Evolutionary conservation across 2,797 vertebrate species (phyloP).

Genomic region (Spizella passerina): DNA sequence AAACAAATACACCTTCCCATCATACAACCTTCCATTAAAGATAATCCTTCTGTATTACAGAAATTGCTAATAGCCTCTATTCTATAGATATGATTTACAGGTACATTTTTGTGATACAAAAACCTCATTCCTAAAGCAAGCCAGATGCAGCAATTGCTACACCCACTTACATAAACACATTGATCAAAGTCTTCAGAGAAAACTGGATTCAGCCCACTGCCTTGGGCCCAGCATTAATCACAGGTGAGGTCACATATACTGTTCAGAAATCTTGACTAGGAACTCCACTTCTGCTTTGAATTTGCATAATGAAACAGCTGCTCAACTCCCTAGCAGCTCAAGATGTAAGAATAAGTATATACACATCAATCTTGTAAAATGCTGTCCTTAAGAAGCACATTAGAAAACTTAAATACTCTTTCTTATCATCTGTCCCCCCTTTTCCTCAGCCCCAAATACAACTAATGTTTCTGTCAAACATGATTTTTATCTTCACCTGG

Average conservation of each 20-base stretch:
- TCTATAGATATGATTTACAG: neutral
- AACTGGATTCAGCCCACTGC: neutral
- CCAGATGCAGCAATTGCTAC: neutral
- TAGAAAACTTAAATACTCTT: neutral
- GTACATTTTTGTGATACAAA: neutral
- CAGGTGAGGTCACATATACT: accelerated
- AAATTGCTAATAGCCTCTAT: neutral
- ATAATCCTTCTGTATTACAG: neutral
- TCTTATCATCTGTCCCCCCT: neutral
- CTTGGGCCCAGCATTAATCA: neutral
- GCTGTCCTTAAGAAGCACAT: neutral
- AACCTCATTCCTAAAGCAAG: neutral
- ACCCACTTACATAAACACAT: neutral
- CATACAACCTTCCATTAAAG: neutral
- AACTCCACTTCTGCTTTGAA: neutral
- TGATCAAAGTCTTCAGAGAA: neutral
- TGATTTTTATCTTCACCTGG: neutral
- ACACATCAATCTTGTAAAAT: neutral
- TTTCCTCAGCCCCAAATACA: neutral
- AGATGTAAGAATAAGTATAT: neutral
- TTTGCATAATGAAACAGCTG: neutral
- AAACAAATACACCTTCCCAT: neutral
- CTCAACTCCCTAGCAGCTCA: neutral
- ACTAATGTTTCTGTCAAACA: neutral
- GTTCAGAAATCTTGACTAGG: neutral